Base-by-base conservation (phyloP, 2,113 vertebrate genomes). In the Paraplagusia blochii region DNA sequence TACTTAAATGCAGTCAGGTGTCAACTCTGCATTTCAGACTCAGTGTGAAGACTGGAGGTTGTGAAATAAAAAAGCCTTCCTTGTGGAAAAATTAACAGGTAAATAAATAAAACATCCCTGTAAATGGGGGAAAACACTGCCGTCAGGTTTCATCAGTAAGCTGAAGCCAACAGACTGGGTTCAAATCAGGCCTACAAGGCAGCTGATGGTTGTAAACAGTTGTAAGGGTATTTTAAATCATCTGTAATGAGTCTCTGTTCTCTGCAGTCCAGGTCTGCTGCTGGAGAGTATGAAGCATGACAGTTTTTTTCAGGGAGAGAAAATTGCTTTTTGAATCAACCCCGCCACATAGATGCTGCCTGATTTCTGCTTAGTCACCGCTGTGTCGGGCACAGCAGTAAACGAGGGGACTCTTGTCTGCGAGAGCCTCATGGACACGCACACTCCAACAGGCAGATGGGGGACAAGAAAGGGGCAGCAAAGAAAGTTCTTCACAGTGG, bases 311-410 rank as follows among this genome's bases (percentile, higher is more conserved):
- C 12, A 14, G 44, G 51, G 60, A 45, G 15, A 18, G 9, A 60
- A 77, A 79, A 68, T 73, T 47, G 63, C 33, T 34, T 55, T 58
- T 13, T 54, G 72, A 50, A 72, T 58, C 60, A 58, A 63, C 15
- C 43, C n/a, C 22, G 66, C 72, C 54, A 29, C 22, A 29, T 6
- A 4, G 43, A 56, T 65, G 73, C 67, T 56, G 16, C 54, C 63
- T 4, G 42, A 19, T 58, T 68, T 71, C 54, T 82, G 69, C 72
- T 79, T 52, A 72, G 74, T 79, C 80, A 74, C 61, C 1, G 45
- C 67, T 58, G 58, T 53, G 69, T 46, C 1, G 34, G 58, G 43
- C 62, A 33, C 52, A 15, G 52, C 44, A 7, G 65, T 5, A 10
- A 55, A 74, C 71, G 56, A 50, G 66, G 52, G 46, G 63, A 47